A percentile compares a stretch with the other conserved stretches of the same genome.
phyloP scores from a whole-genome alignment of 2,113 vertebrate species.

The Halcyon malimbica region DNA sequence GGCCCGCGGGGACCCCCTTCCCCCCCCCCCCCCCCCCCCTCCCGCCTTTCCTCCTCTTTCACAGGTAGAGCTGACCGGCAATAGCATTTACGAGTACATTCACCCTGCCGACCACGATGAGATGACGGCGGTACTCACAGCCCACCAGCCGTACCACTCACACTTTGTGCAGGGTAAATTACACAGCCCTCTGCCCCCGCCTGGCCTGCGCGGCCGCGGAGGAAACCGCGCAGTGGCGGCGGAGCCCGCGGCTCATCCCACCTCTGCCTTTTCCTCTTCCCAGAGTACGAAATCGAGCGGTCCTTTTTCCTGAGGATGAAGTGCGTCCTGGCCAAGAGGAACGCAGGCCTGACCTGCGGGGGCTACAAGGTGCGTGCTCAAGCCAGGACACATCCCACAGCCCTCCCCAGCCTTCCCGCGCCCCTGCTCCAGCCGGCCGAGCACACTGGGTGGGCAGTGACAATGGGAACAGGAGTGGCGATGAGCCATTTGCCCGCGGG shows the following conservation, averaged over 20 bases:
- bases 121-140: constrained; percentile 95
- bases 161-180: constrained; percentile 94
- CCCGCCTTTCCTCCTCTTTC: neutral
- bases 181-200: too few species aligned
- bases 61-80: constrained; percentile 98
- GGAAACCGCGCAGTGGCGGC: neutral
- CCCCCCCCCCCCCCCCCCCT: neutral
- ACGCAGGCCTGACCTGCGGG: constrained; percentile 94
- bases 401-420: neutral
- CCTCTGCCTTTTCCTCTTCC: neutral
- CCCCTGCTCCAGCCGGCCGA: neutral
- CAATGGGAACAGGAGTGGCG: neutral
- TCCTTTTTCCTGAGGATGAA: constrained; percentile 98
- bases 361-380: constrained; percentile 90
- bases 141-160: constrained; percentile 95
- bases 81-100: constrained; percentile 98
- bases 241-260: neutral
- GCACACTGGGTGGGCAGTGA: neutral
- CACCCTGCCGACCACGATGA: constrained; percentile 97
- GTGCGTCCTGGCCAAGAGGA: constrained; percentile 95
- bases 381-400: neutral
- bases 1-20: too few species aligned
- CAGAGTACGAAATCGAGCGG: constrained; percentile 96
- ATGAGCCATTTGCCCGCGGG: neutral
- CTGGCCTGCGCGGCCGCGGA: neutral